Conservation (phyloP, 2,113 vertebrate species). For the Cyanoramphus novaezelandiae region DNA sequence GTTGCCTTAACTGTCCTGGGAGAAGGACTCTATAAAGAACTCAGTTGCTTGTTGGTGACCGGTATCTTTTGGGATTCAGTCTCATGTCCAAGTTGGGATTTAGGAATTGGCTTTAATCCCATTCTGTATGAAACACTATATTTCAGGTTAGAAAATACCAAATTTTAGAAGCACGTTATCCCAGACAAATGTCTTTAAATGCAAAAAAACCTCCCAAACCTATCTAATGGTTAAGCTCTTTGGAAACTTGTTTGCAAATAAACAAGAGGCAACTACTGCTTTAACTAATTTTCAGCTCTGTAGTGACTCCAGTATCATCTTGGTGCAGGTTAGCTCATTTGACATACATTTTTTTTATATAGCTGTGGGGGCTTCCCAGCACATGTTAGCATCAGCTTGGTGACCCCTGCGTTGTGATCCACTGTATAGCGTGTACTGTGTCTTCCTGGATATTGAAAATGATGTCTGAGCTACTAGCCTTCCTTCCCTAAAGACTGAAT, state of each 20-base stretch:
- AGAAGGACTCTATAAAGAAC: neutral
- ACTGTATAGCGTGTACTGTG: rapidly evolving
- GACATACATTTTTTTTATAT: neutral
- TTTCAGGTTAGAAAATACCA: neutral
- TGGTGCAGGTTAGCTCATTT: neutral
- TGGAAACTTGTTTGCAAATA: neutral
- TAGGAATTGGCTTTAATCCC: neutral
- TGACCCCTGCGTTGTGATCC: neutral
- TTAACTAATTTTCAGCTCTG: neutral
- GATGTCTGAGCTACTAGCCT: neutral
- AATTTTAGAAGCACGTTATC: neutral
- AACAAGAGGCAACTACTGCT: neutral
- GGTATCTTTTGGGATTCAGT: neutral
- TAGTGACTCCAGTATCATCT: neutral
- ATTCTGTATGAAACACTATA: neutral
- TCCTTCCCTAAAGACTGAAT: neutral
- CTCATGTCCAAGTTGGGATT: neutral
- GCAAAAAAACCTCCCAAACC: neutral
- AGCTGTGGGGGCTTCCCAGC: neutral
- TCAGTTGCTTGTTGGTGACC: neutral
- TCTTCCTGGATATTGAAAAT: neutral
- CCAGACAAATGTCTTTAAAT: neutral
- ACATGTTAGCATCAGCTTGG: neutral
- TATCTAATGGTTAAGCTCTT: neutral
- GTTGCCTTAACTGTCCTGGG: neutral